Evolutionary conservation across 2,113 vertebrate genomes (phyloP), one percentile per base, ranked within the genome.

Genomic region (Syrrhaptes paradoxus): DNA sequence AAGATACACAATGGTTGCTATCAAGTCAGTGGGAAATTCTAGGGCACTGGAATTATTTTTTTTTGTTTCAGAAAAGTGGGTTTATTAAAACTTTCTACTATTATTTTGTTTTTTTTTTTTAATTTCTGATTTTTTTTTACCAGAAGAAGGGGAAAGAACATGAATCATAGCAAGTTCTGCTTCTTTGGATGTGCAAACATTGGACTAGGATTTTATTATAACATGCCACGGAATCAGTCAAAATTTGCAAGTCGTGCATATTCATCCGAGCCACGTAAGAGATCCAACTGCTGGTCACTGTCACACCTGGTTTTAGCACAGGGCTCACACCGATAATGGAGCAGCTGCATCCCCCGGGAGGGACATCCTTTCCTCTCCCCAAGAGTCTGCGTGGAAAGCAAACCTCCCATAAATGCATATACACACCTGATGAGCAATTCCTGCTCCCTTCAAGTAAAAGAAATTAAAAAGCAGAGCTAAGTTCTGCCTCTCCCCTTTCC

Each of bases 301-400:
- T 34, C 59, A 54, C 19, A 29, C 28, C 36, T 71, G 48, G n/a
- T 43, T 63, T 89, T 43, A 38, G 32, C 8, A 49, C 4, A 4
- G 17, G 20, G 38, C 31, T 73, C 32, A 25, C 18, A 55, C 0
- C 1, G 58, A 28, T 0, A 36, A 28, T 2, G 2, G 11, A 43
- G 65, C 24, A 32, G 34, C 59, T 63, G 16, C 74, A 29, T 17
- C 10, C 59, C 41, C 31, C 46, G 51, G 17, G 43, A 66, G 31
- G 28, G 9, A n/a, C 41, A 31, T 31, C 38, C 65, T 36, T 7
- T 13, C 16, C 6, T 22, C n/a, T 57, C n/a, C 58, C 59, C 3
- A 0, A 1, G 2, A 24, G 22, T 15, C 51, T 66, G 9, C 2
- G 1, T 6, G 49, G 61, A 80, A 83, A 58, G 48, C 26, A 75